Conservation (phyloP, 2,888 invertebrate species). For the Elegia similella region DNA sequence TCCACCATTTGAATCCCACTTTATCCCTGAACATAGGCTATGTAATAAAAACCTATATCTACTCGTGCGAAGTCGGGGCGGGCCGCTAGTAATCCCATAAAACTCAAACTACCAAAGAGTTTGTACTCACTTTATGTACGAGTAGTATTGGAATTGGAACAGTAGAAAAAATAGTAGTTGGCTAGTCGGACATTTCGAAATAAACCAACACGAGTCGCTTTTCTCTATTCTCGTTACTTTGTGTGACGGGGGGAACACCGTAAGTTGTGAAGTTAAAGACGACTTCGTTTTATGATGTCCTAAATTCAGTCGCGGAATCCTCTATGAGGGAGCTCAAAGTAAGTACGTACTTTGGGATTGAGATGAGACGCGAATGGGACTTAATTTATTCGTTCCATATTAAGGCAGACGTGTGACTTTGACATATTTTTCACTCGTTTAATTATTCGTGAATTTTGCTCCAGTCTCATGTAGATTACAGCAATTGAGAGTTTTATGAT, state of each 20-base stretch:
- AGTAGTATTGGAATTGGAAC: no score
- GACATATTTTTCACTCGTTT: background rate
- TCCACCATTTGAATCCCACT: no score
- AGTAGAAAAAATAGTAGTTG: no score
- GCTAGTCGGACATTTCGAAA: no score
- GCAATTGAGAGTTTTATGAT: no score
- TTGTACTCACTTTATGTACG: no score
- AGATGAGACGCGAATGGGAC: constrained; percentile 9
- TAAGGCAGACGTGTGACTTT: constrained; percentile 1
- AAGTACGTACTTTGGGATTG: constrained; percentile 9
- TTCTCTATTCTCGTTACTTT: background rate
- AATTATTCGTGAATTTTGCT: background rate
- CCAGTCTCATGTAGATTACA: background rate
- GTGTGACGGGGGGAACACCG: background rate
- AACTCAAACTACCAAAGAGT: no score
- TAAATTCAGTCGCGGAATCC: constrained; percentile 16
- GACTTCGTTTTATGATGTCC: constrained; percentile 18
- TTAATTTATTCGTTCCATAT: constrained; percentile 7
- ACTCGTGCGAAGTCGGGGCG: no score
- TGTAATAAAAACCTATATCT: no score
- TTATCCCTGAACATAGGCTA: no score
- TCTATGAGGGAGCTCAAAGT: constrained; percentile 14
- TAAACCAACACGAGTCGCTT: background rate
- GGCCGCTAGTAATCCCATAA: no score
- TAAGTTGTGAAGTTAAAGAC: constrained; percentile 15